These are phyloP conservation scores for Gymnodraco acuticeps DNA, from an alignment of 2,797 vertebrate species.

Conservation along the genomic window DNA sequence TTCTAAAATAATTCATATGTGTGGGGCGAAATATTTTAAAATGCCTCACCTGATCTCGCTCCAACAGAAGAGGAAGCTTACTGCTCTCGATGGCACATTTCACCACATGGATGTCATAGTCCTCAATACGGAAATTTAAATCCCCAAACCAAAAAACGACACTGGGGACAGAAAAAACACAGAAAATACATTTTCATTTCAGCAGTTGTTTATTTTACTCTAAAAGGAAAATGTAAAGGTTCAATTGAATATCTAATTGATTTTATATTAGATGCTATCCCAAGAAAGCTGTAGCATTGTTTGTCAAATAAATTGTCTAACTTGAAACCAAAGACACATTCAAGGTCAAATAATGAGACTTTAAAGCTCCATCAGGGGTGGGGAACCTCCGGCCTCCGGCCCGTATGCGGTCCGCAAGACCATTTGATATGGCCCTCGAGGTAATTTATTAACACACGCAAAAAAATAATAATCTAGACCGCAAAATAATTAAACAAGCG, in stretches of 20 bases:
- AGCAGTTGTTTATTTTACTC: too few relatives aligned
- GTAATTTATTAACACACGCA: too few relatives aligned
- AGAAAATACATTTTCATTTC: background rate
- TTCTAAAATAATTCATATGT: conserved; percentile 28
- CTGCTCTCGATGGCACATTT: conserved; percentile 95
- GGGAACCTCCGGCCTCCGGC: too few relatives aligned
- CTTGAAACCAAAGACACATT: conserved; percentile 11
- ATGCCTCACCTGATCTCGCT: conserved; percentile 94
- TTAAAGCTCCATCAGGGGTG: too few relatives aligned
- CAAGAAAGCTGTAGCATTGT: background rate
- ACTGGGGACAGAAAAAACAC: conserved; percentile 74
- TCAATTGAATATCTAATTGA: too few relatives aligned
- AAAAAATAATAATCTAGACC: too few relatives aligned
- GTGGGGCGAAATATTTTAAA: background rate
- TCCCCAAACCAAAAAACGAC: conserved; percentile 99
- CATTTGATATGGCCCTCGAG: too few relatives aligned
- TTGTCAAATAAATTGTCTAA: background rate
- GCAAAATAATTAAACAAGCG: too few relatives aligned
- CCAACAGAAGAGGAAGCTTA: conserved; percentile 94
- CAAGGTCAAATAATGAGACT: background rate
- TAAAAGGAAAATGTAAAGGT: too few relatives aligned
- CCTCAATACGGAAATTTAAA: conserved; percentile 97
- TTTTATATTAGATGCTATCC: background rate
- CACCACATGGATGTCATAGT: conserved; percentile 95
- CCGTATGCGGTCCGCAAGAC: too few relatives aligned